Evolutionary conservation across 2,888 invertebrate species (phyloP), one percentile per base, ranked within the genome.

Genomic region (Trichacis sp.): DNA sequence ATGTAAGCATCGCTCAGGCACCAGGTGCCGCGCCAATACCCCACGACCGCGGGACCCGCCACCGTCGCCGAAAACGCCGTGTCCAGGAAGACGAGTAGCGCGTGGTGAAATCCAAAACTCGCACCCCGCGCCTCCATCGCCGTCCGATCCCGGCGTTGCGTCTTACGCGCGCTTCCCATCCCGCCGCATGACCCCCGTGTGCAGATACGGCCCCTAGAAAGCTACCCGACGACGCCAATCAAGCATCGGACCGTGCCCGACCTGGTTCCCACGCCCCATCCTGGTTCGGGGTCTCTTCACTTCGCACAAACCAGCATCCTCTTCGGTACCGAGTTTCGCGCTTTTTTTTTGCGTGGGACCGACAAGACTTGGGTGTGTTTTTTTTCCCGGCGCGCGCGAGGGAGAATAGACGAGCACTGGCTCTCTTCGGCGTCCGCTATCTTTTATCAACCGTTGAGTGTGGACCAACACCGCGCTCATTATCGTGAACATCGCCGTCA

Each of bases 1-100:
- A 94, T 87, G 82, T 92, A 90, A 51, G 89, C 80, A 78, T 90
- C 92, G 87, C 93, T 90, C 50, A 95, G 87, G 45, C 89, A 89
- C 94, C 95, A 95, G 46, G 93, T 92, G 69, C 94, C 93, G 68
- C 95, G 88, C 95, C 95, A 95, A 84, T 94, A 94, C 67, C 91
- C 89, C 58, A 95, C 93, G 48, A 95, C 93, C 56, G 91, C 89
- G 9, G 95, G 94, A 1, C 93, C 92, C 14, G 94, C 90, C 30
- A 95, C 87, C 9, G 89, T 78, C 70, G 91, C 89, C 51, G 94
- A 91, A 81, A 95, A 88, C 15, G 91, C 78, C 30, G 88, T 88
- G 84, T 95, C 95, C 66, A 94, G 86, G 70, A 90, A 82, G 65
- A 90, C 89, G 52, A 94, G 87, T 50, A 92, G 84, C 65, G 84